A percentile compares a stretch with the other conserved stretches of the same genome.
These are phyloP conservation scores for Aethina tumida DNA, from an alignment of 1,140 invertebrate genomes.

Conservation along the genomic window DNA sequence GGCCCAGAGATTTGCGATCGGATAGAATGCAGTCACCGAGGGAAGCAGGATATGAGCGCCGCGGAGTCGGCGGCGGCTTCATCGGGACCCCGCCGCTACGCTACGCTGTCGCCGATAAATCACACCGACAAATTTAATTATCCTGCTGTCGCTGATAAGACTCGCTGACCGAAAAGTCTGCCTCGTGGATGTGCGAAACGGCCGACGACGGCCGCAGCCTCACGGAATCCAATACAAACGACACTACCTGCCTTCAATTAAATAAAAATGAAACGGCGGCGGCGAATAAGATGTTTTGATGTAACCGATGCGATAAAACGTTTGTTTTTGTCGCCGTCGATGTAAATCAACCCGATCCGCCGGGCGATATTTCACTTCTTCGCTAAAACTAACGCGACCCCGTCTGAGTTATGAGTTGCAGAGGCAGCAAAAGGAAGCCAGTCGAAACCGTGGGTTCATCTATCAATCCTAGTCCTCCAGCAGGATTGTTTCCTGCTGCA, in stretches of 20 bases:
- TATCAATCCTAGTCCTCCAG: conserved; percentile 32
- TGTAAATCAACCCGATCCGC: conserved; percentile 8
- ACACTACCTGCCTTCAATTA: no score
- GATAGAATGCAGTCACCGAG: conserved; percentile 28
- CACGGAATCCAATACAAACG: no score
- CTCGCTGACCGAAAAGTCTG: conserved; percentile 22
- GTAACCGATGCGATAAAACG: no score
- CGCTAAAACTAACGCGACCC: background rate
- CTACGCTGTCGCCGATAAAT: conserved; percentile 36
- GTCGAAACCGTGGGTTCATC: conserved; percentile 22
- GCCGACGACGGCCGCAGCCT: no score
- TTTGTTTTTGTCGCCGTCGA: background rate
- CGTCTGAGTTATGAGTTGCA: conserved; percentile 24
- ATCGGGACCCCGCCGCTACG: conserved; percentile 12
- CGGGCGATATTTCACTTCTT: background rate
- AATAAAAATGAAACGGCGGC: no score
- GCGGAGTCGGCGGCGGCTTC: conserved; percentile 16
- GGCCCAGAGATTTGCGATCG: conserved; percentile 28
- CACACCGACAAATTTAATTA: conserved; percentile 49
- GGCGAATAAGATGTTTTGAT: no score
- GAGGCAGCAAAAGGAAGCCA: conserved; percentile 26
- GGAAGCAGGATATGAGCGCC: conserved; percentile 29
- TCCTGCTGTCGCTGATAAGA: conserved; percentile 47
- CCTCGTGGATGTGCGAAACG: no score
- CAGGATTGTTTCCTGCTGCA: conserved; percentile 36